Base-by-base conservation (phyloP, 1,140 invertebrate species). In the Liolophura sinensis region DNA sequence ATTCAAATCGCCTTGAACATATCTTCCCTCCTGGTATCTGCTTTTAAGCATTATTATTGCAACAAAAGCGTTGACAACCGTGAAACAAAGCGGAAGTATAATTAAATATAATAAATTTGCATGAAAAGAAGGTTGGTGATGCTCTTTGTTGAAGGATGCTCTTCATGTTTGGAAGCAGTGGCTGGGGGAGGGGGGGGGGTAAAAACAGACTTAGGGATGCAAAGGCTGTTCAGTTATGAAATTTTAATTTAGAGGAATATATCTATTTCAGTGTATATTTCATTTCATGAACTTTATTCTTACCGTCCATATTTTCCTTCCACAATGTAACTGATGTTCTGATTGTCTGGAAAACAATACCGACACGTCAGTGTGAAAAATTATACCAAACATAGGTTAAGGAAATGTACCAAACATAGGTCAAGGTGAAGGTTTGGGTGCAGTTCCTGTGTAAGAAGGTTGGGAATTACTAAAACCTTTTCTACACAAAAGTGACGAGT, bases 221-320 rank as follows among this genome's bases (percentile, higher is more conserved):
- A n/a, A n/a, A n/a, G n/a, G n/a, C n/a, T n/a, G n/a, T n/a, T n/a
- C n/a, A n/a, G n/a, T n/a, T n/a, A n/a, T n/a, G n/a, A n/a, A n/a
- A n/a, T n/a, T n/a, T n/a, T n/a, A n/a, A n/a, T n/a, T n/a, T n/a
- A n/a, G n/a, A n/a, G n/a, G n/a, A n/a, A n/a, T n/a, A n/a, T 40
- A 40, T 40, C 31, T 40, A 9, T 40, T 40, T 40, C 31, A 40
- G 31, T 9, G 31, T 5, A 9, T 9, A 40, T 40, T 40, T 9
- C 31, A 40, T 40, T 40, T 40, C 3, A 40, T 5, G 31, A 40
- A 40, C 31, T 5, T 40, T 40, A 40, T 40, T 40, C 61, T 68
- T 65, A 76, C 74, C 74, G 68, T 49, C 74, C 74, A 56, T 66
- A 76, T 12, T 56, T 56, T 12, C 66, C 66, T 52, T 73, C 71